These are phyloP conservation scores for Ichneumoninae sp. DNA, from an alignment of 2,888 invertebrate genomes.

Conservation along the genomic window DNA sequence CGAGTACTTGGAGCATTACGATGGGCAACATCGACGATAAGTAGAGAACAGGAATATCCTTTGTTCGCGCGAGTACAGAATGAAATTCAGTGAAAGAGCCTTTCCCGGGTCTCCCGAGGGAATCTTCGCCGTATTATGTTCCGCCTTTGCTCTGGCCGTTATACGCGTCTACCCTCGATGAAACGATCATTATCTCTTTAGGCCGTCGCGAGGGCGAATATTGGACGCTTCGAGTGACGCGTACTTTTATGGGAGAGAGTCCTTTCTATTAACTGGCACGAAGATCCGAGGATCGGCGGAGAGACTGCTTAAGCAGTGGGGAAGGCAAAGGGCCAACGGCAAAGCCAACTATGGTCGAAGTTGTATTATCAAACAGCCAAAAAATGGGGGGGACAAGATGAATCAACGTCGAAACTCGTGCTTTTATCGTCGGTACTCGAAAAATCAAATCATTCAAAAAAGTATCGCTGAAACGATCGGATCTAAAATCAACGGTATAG, in stretches of 20 bases:
- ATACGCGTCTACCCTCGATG: constrained; percentile 70
- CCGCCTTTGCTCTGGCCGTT: constrained; percentile 70
- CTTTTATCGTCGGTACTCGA: background rate
- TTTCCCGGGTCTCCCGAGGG: constrained; percentile 74
- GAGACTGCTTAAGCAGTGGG: constrained; percentile 6
- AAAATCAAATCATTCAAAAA: background rate
- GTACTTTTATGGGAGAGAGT: constrained; percentile 36
- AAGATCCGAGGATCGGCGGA: constrained; percentile 29
- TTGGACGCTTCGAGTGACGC: constrained; percentile 58
- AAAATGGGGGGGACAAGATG: constrained; percentile 6
- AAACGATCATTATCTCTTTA: constrained; percentile 81
- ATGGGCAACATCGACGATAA: constrained; percentile 15
- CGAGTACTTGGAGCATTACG: background rate
- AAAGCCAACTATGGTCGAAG: constrained; percentile 23
- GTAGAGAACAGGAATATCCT: constrained; percentile 27
- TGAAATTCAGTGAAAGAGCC: constrained; percentile 34
- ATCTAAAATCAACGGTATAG: background rate
- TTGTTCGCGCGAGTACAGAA: constrained; percentile 39
- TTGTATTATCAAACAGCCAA: constrained; percentile 26
- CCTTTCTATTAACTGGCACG: constrained; percentile 46
- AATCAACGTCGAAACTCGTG: constrained; percentile 6
- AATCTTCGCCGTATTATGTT: constrained; percentile 79
- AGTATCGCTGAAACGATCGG: background rate
- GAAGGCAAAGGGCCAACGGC: constrained; percentile 21
- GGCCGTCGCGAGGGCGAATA: constrained; percentile 66